Evolutionary conservation across 2,797 vertebrate genomes (phyloP), one percentile per base, ranked within the genome.

Genomic region (Siniperca undulata): DNA sequence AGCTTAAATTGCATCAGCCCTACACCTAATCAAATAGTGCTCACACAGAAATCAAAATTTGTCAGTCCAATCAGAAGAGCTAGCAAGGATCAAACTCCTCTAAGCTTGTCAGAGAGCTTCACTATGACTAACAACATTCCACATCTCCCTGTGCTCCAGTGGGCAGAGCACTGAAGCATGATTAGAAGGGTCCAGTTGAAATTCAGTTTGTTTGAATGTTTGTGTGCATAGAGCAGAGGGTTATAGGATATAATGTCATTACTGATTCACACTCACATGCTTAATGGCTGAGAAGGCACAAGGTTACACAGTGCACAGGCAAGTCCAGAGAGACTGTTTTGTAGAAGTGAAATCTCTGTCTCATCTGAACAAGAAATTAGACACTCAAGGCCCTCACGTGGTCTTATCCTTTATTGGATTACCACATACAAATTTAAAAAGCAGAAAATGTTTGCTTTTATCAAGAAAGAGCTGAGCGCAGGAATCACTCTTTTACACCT

Each of bases 161-260:
- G 90, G 86, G 84, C 92, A 88, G 80, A 90, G 78, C 90, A 81
- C 80, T 83, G 87, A 88, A 90, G 88, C 90, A 81, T 89, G 83
- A 91, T 90, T 76, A 87, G 84, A 86, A 80, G 81, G 68, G 87
- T 90, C 90, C 81, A 89, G 86, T 74, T 90, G 84, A 91, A 88
- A 86, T 86, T 86, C 84, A 90, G 81, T 90, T 90, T 87, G 87
- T 90, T 88, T 88, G 83, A 93, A 83, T 89, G 88, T 91, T 88
- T 89, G 81, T 82, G 78, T 81, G 85, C 81, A 85, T 40, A 81
- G 85, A 89, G 90, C 86, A 88, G 83, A 91, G 81, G 71, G 84
- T 92, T 83, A 87, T 85, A 89, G 73, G 80, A 92, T 95, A 94
- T 96, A 93, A 94, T 96, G 95, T 95, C 95, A 96, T 96, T 95